A percentile compares a stretch with the other conserved stretches of the same genome.
Conservation (phyloP, 2,888 invertebrate genomes). For the Netelia melanura region DNA sequence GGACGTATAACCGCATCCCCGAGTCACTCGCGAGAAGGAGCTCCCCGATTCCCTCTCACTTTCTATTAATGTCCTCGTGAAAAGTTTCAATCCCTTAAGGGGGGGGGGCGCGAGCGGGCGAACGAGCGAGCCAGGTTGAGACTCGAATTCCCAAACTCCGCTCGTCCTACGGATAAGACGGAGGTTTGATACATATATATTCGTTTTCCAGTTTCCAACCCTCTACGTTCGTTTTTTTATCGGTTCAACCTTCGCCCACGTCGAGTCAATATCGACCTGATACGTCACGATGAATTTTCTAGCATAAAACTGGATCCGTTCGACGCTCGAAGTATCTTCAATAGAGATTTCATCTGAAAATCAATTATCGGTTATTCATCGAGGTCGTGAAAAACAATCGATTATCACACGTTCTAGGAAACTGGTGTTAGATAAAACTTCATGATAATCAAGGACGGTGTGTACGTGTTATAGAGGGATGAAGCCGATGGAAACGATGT, state of each 20-base stretch:
- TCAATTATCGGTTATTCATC: conserved; percentile 22
- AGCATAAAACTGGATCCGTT: conserved; percentile 25
- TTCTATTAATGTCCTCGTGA: conserved; percentile 65
- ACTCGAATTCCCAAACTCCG: conserved; percentile 20
- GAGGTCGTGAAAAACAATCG: conserved; percentile 27
- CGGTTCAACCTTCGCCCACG: conserved; percentile 13
- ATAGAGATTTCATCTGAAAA: conserved; percentile 31
- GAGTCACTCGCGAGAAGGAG: conserved; percentile 34
- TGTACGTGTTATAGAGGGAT: conserved; percentile 74
- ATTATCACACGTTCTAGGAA: conserved; percentile 44
- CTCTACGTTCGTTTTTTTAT: conserved; percentile 39
- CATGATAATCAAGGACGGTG: conserved; percentile 74
- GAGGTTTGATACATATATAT: conserved; percentile 31
- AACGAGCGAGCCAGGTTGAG: conserved; percentile 8
- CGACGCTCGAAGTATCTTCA: background rate
- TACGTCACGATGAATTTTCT: conserved; percentile 40
- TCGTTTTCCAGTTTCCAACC: background rate
- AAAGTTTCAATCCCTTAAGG: conserved; percentile 55
- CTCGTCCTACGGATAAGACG: background rate
- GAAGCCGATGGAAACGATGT: conserved; percentile 73
- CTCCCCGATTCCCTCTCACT: conserved; percentile 52
- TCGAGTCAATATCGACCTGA: conserved; percentile 51
- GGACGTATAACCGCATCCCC: conserved; percentile 53
- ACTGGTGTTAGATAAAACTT: conserved; percentile 12
- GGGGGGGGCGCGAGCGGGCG: background rate